Evolutionary conservation across 2,113 vertebrate species (phyloP), one percentile per base, ranked within the genome.

Genomic region (Pseudopipra pipra): DNA sequence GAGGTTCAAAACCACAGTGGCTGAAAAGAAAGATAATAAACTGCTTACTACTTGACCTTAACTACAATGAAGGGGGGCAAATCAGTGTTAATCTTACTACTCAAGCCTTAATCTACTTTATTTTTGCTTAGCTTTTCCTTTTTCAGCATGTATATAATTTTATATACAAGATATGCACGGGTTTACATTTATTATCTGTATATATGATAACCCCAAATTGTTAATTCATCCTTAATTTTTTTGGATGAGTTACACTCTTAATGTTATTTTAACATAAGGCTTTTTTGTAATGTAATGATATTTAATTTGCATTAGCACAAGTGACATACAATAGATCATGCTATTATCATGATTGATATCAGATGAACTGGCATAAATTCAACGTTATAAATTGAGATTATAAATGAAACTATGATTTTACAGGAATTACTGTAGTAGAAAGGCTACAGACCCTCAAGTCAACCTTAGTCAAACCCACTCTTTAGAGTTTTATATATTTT

Each of bases 321-420:
- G 97, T 98, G 98, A 98, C 98, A 97, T 97, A 98, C 98, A 98
- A 98, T 98, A 98, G 98, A 98, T 98, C 98, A 98, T 97, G 97
- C 98, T 98, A 98, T 98, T 98, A 98, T 94, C 95, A 96, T 98
- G 98, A 98, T 98, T 98, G 98, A 98, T 98, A 98, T 98, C 97
- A 96, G 95, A 97, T 97, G 98, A 98, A 98, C 98, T 98, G 98
- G 98, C 98, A 98, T 98, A 98, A 98, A 98, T 98, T 98, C 98
- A 98, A 97, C 98, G 82, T 98, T 98, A 98, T 98, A 98, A 98
- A 98, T 98, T 98, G 97, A 97, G 97, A 96, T 97, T 98, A 97
- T 98, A 97, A 98, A 98, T 98, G 98, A 98, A 98, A 98, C 98
- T 98, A 98, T 98, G 98, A 98, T 98, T 98, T 98, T 98, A 98